These are phyloP conservation scores for Cinclus cinclus DNA, from an alignment of 2,113 vertebrate genomes.

Conservation along the genomic window DNA sequence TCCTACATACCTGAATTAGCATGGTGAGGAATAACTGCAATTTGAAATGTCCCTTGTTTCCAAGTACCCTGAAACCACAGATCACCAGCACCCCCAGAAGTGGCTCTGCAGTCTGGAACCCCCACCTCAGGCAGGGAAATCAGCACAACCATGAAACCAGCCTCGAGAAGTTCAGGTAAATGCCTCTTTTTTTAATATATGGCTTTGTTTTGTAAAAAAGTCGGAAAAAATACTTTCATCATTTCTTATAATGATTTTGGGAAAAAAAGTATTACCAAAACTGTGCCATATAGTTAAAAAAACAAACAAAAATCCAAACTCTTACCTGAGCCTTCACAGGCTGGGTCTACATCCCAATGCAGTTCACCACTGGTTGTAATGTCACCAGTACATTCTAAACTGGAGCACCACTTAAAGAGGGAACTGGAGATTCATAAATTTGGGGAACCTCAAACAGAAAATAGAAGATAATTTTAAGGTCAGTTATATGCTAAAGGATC, in stretches of 20 bases:
- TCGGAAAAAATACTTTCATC: not conserved
- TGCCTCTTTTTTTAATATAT: conserved; percentile 78
- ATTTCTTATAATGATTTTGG: conserved; percentile 33
- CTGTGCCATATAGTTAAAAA: conserved; percentile 79
- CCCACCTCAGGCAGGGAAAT: not conserved
- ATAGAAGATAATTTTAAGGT: conserved; percentile 62
- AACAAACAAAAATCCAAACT: conserved; percentile 71
- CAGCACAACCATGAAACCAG: not conserved
- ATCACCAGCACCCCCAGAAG: conserved; percentile 23
- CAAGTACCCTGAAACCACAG: not conserved
- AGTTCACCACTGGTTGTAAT: conserved; percentile 66
- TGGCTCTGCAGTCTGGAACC: not conserved
- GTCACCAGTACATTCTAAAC: conserved; percentile 71
- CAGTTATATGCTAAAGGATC: conserved; percentile 20
- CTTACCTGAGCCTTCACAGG: conserved; percentile 73
- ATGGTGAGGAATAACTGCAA: not conserved
- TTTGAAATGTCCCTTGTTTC: not conserved
- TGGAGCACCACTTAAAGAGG: conserved; percentile 72
- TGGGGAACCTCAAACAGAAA: conserved; percentile 74
- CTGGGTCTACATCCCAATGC: conserved; percentile 71
- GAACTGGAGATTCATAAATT: conserved; percentile 71
- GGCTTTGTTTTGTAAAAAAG: conserved; percentile 75
- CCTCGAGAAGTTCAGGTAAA: conserved; percentile 49
- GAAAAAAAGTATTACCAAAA: conserved; percentile 66
- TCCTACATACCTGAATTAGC: not conserved